Evolutionary conservation across 2,113 vertebrate species (phyloP).

Genomic region (Meles meles): DNA sequence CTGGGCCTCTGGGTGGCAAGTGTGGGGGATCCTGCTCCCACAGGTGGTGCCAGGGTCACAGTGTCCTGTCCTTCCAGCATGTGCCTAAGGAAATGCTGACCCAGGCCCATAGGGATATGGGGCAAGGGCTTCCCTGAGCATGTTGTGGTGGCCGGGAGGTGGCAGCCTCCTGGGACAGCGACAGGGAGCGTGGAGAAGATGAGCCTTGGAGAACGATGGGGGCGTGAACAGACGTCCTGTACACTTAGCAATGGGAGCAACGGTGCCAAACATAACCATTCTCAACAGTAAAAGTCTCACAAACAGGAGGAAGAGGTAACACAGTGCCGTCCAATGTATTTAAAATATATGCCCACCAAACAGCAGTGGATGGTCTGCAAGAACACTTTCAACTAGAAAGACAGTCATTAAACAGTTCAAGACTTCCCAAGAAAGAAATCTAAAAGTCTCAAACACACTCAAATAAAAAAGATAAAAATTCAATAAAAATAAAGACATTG

Average conservation of each 20-base stretch:
- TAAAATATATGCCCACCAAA: background rate
- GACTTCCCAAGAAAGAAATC: background rate
- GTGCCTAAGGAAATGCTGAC: too few relatives aligned
- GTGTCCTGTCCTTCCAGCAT: too few relatives aligned
- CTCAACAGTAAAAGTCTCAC: background rate
- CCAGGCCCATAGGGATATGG: background rate
- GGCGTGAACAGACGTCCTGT: rapidly evolving
- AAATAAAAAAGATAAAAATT: background rate
- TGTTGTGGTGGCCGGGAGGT: background rate
- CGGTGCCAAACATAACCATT: too few relatives aligned
- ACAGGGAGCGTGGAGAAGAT: rapidly evolving
- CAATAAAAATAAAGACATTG: background rate
- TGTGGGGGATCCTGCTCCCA: background rate
- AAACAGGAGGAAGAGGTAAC: background rate
- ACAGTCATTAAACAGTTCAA: background rate
- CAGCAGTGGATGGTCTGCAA: background rate
- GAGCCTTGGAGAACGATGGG: background rate
- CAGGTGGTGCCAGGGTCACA: too few relatives aligned
- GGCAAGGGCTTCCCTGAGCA: background rate
- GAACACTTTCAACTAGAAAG: background rate
- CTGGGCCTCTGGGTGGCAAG: rapidly evolving
- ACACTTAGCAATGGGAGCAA: rapidly evolving
- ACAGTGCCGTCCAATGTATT: background rate
- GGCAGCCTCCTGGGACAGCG: background rate
- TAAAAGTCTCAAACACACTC: background rate